Evolutionary conservation across 2,113 vertebrate species (phyloP).

Genomic region (Trachemys scripta): DNA sequence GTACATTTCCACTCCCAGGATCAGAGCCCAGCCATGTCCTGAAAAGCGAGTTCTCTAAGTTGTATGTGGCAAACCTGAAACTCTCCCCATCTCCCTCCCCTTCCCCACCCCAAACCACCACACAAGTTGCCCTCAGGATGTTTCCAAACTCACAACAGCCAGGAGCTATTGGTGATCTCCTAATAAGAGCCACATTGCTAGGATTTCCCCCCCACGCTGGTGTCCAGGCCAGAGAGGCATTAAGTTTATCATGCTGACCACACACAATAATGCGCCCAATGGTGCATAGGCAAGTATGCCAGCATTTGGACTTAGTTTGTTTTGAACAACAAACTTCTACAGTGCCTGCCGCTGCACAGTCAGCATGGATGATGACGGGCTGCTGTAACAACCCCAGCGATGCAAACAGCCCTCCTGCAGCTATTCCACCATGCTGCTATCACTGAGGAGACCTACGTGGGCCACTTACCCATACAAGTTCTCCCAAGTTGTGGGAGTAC

Average conservation of each 20-base stretch:
- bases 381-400: not conserved
- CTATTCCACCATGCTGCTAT: not conserved
- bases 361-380: not conserved
- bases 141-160: rapidly evolving
- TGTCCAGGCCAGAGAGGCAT: not conserved
- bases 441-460: rapidly evolving
- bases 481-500: not conserved
- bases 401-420: not conserved
- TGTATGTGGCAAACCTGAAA: not conserved
- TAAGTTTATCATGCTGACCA: not conserved
- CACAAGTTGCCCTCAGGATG: rapidly evolving
- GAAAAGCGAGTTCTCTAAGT: not conserved
- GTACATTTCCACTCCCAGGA: not conserved
- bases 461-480: not conserved
- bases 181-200: rapidly evolving
- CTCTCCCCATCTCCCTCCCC: too few species aligned
- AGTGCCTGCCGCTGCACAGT: not conserved
- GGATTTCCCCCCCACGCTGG: rapidly evolving
- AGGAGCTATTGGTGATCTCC: not conserved
- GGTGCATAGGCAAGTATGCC: not conserved
- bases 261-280: slow-evolving; percentile 26
- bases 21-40: not conserved
- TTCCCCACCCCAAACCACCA: not conserved
- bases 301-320: not conserved
- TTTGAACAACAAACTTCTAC: not conserved